Percentiles rank a stretch among this genome's conserved stretches.
Conservation (phyloP, 2,113 vertebrate genomes). For the Sander lucioperca region DNA sequence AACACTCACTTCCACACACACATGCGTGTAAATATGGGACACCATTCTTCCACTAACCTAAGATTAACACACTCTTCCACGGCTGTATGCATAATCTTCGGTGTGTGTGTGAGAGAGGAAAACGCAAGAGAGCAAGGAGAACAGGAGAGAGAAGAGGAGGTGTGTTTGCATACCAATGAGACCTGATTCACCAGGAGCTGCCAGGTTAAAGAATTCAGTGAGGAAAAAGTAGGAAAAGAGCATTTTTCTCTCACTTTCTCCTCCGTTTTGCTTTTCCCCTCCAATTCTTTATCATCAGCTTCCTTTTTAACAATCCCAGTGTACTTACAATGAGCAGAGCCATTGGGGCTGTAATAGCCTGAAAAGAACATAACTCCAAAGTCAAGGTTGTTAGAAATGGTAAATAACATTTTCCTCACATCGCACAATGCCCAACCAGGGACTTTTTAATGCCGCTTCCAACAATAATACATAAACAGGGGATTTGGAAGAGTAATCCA, state of each 20-base stretch:
- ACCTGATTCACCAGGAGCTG: conserved; percentile 50
- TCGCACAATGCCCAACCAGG: conserved; percentile 53
- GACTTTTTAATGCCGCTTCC: conserved; percentile 62
- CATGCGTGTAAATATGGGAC: conserved; percentile 19
- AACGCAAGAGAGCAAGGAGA: not conserved
- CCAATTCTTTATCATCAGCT: conserved; percentile 48
- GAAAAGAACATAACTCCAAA: conserved; percentile 67
- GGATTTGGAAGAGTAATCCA: conserved; percentile 64
- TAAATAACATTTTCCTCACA: conserved; percentile 73
- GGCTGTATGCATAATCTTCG: conserved; percentile 51
- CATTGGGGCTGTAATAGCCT: conserved; percentile 51
- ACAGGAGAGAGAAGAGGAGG: conserved; percentile 33
- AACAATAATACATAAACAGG: conserved; percentile 65
- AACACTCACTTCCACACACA: not conserved
- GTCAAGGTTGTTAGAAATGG: conserved; percentile 70
- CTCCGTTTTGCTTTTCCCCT: conserved; percentile 21
- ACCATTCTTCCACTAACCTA: conserved; percentile 23
- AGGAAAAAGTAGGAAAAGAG: conserved; percentile 35
- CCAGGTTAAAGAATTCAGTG: conserved; percentile 50
- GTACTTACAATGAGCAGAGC: conserved; percentile 57
- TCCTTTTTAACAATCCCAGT: conserved; percentile 49
- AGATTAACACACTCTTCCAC: conserved; percentile 57
- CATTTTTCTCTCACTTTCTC: conserved; percentile 38
- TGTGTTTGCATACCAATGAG: conserved; percentile 74
- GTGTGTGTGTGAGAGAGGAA: conserved; percentile 33